Evolutionary conservation across 2,797 vertebrate species (phyloP), one percentile per base, ranked within the genome.

Genomic region (Prionace glauca): DNA sequence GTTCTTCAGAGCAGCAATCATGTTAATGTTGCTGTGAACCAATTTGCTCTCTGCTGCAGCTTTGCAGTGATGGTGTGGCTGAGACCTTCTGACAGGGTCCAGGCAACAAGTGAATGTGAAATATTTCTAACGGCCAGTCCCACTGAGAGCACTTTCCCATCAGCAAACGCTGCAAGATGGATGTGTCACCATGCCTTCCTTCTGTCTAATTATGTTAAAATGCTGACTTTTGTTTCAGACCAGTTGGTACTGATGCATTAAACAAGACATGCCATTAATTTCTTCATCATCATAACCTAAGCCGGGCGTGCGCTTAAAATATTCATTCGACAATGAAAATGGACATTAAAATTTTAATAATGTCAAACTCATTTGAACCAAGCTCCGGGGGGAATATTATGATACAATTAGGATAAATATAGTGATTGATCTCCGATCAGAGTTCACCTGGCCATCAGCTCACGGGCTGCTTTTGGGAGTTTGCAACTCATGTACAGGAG

Each of bases 231-330:
- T 56, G 71, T 77, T 77, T 95, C 93, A 74, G 74, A 77, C 22
- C 93, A 72, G 72, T 45, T 69, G 97, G 97, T 97, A 97, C 97
- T 97, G 97, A 97, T 97, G 97, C 98, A 98, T 98, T 98, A 98
- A 98, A 98, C 97, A 98, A 98, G 97, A 98, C 97, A 97, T 98
- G 97, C 97, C 97, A 98, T 99, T 99, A 98, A 99, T 98, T 99
- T 98, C 98, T 98, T 98, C 98, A 98, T 98, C 98, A 98, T 98
- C 98, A 98, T 98, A 98, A 98, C 98, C 98, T 98, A 98, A 98
- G 97, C 98, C 97, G 98, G 97, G 98, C 97, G 97, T 97, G 98
- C 97, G 97, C 97, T 98, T 98, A 98, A 98, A 98, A 98, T 98
- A 98, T 98, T 98, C 97, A 98, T 98, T 98, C 97, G 98, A 97